Percentiles rank a stretch among this genome's conserved stretches.
Evolutionary conservation across 30 jellyfish, hydroid and myxozoan species (phyloP).

Genomic region (Chrysaora quinquecirrha): DNA sequence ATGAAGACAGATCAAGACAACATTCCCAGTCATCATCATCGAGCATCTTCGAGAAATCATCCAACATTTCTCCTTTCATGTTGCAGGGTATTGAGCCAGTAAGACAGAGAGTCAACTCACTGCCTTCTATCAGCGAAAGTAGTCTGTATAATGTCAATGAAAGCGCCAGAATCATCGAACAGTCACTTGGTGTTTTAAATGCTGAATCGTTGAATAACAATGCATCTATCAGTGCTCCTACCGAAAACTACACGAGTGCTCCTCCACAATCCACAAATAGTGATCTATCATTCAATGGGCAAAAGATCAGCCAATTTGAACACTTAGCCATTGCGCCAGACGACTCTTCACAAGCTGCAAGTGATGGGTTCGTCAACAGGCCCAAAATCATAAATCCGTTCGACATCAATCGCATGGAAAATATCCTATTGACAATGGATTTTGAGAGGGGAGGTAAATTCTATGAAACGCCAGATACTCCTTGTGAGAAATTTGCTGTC

Average conservation of each 20-base stretch:
- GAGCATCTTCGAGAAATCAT: neutral
- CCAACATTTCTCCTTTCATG: neutral
- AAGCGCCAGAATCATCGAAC: neutral
- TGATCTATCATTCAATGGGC: too few relatives aligned
- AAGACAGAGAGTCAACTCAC: neutral
- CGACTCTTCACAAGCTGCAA: neutral
- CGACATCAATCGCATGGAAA: constrained; percentile 2
- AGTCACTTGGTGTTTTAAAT: neutral
- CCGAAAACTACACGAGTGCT: too few relatives aligned
- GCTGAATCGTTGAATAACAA: neutral
- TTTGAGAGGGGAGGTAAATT: constrained; percentile 16
- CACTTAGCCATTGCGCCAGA: neutral
- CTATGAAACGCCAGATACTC: constrained; percentile 8
- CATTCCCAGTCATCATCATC: neutral
- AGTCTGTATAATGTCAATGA: neutral
- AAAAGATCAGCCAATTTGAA: too few relatives aligned
- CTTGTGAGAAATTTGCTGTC: constrained; percentile 14
- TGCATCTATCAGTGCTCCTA: too few relatives aligned
- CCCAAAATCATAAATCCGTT: neutral
- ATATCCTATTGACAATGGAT: constrained; percentile 20
- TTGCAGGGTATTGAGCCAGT: too few relatives aligned
- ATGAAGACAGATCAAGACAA: neutral
- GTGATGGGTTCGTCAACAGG: neutral
- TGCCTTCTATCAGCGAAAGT: neutral
- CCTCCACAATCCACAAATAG: too few relatives aligned